Evolutionary conservation across 2,888 invertebrate species (phyloP).

Genomic region (Stratiomys singularior): DNA sequence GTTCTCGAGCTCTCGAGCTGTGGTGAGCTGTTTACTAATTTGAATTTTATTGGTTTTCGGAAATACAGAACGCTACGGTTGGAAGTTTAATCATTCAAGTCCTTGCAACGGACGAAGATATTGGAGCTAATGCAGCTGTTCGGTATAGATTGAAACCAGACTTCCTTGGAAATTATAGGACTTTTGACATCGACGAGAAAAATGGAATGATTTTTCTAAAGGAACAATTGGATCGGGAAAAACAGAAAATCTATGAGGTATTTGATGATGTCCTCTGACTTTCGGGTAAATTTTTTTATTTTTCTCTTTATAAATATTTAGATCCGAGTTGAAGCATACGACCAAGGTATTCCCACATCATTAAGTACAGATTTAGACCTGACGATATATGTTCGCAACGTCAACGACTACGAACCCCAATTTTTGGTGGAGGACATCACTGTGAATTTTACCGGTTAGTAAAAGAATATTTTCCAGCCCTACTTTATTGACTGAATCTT

Average conservation of each 20-base stretch:
- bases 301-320: constrained; percentile 59
- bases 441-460: constrained; percentile 77
- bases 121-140: constrained; percentile 90
- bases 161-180: constrained; percentile 81
- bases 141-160: constrained; percentile 85
- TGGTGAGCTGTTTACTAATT: not conserved
- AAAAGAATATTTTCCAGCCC: no score
- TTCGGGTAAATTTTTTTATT: not conserved
- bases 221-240: constrained; percentile 80
- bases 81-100: constrained; percentile 84
- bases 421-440: constrained; percentile 78
- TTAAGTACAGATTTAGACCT: constrained; percentile 88
- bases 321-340: constrained; percentile 91
- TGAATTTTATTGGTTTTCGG: constrained; percentile 36
- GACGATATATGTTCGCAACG: constrained; percentile 86
- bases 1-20: not conserved
- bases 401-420: constrained; percentile 89
- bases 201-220: constrained; percentile 81
- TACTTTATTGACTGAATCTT: no score
- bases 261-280: constrained; percentile 52
- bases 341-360: constrained; percentile 87
- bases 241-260: constrained; percentile 89
- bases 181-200: constrained; percentile 82
- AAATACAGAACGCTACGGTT: constrained; percentile 81
- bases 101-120: constrained; percentile 87